These are phyloP conservation scores for Indri indri DNA, from an alignment of 2,113 vertebrate genomes.

Conservation along the genomic window DNA sequence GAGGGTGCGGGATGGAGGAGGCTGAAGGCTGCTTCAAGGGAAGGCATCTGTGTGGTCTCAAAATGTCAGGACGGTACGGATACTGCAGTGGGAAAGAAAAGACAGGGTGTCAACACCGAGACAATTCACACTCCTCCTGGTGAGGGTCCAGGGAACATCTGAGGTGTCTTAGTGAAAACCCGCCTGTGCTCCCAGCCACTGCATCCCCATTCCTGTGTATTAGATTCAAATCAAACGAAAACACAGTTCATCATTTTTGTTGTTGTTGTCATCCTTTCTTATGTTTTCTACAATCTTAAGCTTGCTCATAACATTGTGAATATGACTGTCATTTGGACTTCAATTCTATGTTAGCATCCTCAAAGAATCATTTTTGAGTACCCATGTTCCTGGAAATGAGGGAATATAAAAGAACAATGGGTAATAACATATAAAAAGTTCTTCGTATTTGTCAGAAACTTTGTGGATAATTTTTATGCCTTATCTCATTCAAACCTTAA, in stretches of 20 bases:
- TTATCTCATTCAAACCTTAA: not conserved
- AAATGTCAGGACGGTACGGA: conserved; percentile 67
- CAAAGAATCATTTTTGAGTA: not conserved
- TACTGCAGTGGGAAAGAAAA: conserved; percentile 19
- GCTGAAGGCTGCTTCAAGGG: not conserved
- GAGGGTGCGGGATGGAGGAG: not conserved
- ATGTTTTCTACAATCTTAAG: not conserved
- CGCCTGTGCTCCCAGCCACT: not conserved
- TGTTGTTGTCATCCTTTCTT: not conserved
- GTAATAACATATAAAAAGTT: not conserved
- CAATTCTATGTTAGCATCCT: not conserved
- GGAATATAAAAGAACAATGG: not conserved
- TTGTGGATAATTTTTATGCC: not conserved
- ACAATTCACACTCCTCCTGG: not conserved
- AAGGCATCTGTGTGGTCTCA: not conserved
- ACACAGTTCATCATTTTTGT: not conserved
- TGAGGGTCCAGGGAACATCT: not conserved
- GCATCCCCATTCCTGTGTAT: too few relatives aligned
- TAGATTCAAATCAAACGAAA: not conserved
- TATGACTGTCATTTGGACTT: not conserved
- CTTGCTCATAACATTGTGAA: not conserved
- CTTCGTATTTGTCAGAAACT: not conserved
- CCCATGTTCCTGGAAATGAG: not conserved
- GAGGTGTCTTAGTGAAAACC: not conserved
- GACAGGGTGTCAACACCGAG: not conserved